Conservation (phyloP, 2,113 vertebrate genomes). For the Potamarius usumacintae region DNA sequence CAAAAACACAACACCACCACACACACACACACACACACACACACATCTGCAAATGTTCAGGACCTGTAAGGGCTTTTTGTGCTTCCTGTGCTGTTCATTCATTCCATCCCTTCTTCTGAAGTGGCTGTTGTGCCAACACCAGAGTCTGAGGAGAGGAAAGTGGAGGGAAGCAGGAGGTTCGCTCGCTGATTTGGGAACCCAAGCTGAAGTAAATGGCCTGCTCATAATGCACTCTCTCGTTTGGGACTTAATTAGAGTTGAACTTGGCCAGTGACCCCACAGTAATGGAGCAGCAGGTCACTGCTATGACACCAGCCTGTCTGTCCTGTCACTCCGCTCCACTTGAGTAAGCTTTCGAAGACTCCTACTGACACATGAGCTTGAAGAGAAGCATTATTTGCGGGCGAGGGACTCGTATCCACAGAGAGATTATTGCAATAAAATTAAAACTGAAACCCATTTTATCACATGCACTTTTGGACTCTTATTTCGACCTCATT, state of each 20-base stretch:
- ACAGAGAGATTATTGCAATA: background rate
- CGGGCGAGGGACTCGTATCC: background rate
- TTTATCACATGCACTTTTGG: background rate
- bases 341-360: slow-evolving; percentile 10
- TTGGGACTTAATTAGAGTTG: slow-evolving; percentile 49
- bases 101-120: slow-evolving; percentile 8
- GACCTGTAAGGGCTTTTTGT: slow-evolving; percentile 39
- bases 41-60: background rate
- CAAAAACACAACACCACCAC: no score
- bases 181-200: slow-evolving; percentile 8
- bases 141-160: slow-evolving; percentile 7
- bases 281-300: slow-evolving; percentile 42
- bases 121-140: slow-evolving; percentile 35
- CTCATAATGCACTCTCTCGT: slow-evolving; percentile 22
- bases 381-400: background rate
- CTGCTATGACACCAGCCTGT: slow-evolving; percentile 24
- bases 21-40: slow-evolving; percentile 24
- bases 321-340: slow-evolving; percentile 7
- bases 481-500: background rate
- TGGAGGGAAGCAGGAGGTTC: background rate
- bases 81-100: background rate
- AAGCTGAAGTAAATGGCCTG: slow-evolving; percentile 45
- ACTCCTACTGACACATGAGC: background rate
- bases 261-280: slow-evolving; percentile 39
- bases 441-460: background rate